Evolutionary conservation across 2,888 invertebrate genomes (phyloP).

Genomic region (Torymus auratus): DNA sequence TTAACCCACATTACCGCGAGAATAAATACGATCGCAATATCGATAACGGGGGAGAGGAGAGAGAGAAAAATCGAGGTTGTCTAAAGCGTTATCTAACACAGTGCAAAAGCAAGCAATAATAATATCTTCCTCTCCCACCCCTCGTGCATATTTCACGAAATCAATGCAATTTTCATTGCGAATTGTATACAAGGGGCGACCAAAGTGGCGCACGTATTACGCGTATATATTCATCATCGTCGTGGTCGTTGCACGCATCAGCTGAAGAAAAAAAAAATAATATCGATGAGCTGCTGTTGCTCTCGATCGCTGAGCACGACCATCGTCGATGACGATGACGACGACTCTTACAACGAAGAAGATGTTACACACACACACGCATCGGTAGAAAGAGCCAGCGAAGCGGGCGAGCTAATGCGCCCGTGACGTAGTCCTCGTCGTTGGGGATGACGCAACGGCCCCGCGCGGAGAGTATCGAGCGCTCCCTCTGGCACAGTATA

Average conservation of each 20-base stretch:
- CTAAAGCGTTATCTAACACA: slow-evolving; percentile 1
- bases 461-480: slow-evolving; percentile 28
- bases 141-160: no score
- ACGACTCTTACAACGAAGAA: no score
- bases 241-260: no score
- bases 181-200: neutral
- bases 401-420: no score
- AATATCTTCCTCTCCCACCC: neutral
- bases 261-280: no score
- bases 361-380: no score
- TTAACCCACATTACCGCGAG: slow-evolving; percentile 25
- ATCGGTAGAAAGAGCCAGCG: no score
- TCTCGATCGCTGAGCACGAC: no score
- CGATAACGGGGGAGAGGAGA: neutral
- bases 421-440: no score
- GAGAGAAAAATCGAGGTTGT: slow-evolving; percentile 11
- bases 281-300: no score
- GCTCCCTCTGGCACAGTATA: neutral
- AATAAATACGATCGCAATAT: slow-evolving; percentile 13
- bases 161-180: no score
- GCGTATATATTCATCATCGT: neutral
- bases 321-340: no score
- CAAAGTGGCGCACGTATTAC: neutral
- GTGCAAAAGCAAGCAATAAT: neutral
- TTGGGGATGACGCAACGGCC: slow-evolving; percentile 37